phyloP scores from a whole-genome alignment of 2,797 vertebrate species.

The Spheniscus humboldti region DNA sequence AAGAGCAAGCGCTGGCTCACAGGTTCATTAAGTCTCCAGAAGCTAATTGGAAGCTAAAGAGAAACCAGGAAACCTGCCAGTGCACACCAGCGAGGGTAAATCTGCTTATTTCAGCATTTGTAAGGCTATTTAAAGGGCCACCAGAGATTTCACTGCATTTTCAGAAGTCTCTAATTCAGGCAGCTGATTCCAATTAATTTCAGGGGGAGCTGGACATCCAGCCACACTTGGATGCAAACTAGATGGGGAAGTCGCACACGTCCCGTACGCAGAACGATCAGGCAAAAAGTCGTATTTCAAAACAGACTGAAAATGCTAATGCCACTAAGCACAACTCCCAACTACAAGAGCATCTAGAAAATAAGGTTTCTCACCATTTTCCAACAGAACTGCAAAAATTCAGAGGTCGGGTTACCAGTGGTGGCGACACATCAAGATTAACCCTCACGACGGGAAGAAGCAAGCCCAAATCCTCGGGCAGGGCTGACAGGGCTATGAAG shows the following conservation, averaged over 20 bases:
- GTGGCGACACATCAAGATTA: background rate
- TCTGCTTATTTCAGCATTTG: background rate
- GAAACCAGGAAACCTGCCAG: background rate
- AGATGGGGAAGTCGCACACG: fast-evolving
- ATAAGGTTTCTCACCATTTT: background rate
- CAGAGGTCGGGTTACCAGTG: background rate
- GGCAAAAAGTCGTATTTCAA: background rate
- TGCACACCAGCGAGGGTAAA: background rate
- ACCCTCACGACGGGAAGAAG: background rate
- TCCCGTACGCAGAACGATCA: fast-evolving
- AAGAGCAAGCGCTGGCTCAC: background rate
- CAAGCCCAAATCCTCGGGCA: background rate
- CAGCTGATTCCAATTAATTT: background rate
- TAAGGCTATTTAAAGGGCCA: background rate
- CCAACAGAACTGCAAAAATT: background rate
- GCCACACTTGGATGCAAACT: background rate
- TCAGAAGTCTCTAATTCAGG: background rate
- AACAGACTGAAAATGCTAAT: fast-evolving
- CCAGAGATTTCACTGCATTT: background rate
- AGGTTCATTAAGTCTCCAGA: background rate
- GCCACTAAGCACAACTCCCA: background rate
- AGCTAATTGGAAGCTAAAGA: background rate
- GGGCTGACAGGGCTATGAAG: background rate
- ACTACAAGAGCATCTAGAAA: background rate
- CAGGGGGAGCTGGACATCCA: background rate